A percentile compares a stretch with the other conserved stretches of the same genome.
Conservation (phyloP, 2,888 invertebrate species). For the Eutolmus rufibarbis region DNA sequence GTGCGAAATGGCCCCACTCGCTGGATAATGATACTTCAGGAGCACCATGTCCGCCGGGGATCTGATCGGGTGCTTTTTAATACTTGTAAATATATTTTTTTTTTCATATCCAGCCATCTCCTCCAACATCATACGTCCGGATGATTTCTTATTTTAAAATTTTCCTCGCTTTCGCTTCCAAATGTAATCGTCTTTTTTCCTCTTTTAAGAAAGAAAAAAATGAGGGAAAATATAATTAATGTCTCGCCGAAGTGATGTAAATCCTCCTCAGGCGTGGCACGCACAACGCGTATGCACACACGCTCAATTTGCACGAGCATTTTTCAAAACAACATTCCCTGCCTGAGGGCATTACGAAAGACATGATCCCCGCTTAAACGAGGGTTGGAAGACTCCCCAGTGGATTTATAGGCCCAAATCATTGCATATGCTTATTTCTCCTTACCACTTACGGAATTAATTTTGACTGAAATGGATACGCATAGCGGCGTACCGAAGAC, state of each 20-base stretch:
- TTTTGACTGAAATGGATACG: neutral
- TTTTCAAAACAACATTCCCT: neutral
- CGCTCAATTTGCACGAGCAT: neutral
- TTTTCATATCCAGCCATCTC: neutral
- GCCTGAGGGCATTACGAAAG: neutral
- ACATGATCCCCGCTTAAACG: neutral
- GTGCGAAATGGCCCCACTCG: neutral
- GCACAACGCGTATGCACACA: neutral
- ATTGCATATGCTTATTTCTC: neutral
- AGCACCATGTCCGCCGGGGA: neutral
- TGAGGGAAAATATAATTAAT: neutral
- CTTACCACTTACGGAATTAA: neutral
- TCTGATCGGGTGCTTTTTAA: neutral
- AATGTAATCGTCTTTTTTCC: neutral
- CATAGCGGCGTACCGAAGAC: neutral
- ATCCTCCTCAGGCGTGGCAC: neutral
- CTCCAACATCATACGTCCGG: neutral
- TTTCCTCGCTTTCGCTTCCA: neutral
- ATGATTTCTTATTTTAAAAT: neutral
- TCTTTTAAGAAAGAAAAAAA: neutral
- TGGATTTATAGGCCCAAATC: neutral
- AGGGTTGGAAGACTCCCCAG: neutral
- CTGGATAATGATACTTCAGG: neutral
- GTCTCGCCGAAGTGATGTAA: neutral
- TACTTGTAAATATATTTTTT: neutral